These are phyloP conservation scores for Delia radicum DNA, from an alignment of 1,140 invertebrate species.

Conservation along the genomic window DNA sequence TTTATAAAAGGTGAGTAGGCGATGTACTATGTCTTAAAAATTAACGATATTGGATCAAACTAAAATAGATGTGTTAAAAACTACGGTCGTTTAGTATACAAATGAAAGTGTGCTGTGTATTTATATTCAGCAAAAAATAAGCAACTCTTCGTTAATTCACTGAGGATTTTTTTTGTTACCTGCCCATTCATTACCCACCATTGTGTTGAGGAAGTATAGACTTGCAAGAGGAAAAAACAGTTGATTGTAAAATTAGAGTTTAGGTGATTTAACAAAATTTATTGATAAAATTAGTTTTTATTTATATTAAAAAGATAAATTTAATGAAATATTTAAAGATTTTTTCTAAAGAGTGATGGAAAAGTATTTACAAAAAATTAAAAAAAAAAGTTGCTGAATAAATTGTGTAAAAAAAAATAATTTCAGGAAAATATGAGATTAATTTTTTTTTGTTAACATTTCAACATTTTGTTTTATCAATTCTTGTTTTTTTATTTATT, in stretches of 20 bases:
- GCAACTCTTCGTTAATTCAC: conserved; percentile 2
- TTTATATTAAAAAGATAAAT: no score
- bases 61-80: neutral
- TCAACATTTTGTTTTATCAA: no score
- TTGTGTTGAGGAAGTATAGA: neutral
- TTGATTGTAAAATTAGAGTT: neutral
- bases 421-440: neutral
- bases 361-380: no score
- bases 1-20: neutral
- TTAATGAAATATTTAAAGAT: no score
- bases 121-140: conserved; percentile 26
- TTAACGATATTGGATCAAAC: neutral
- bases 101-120: conserved; percentile 9
- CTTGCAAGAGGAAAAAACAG: neutral
- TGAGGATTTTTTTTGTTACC: conserved; percentile 20
- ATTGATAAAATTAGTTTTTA: no score
- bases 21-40: neutral
- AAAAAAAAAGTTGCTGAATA: neutral
- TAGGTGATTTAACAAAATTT: neutral
- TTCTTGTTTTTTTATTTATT: no score
- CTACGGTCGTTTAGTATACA: conserved; percentile 16
- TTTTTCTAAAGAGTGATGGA: no score
- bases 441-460: neutral
- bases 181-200: conserved; percentile 28
- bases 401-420: neutral